These are phyloP conservation scores for Petrolisthes manimaculis DNA, from an alignment of 2,888 invertebrate species.

Conservation along the genomic window DNA sequence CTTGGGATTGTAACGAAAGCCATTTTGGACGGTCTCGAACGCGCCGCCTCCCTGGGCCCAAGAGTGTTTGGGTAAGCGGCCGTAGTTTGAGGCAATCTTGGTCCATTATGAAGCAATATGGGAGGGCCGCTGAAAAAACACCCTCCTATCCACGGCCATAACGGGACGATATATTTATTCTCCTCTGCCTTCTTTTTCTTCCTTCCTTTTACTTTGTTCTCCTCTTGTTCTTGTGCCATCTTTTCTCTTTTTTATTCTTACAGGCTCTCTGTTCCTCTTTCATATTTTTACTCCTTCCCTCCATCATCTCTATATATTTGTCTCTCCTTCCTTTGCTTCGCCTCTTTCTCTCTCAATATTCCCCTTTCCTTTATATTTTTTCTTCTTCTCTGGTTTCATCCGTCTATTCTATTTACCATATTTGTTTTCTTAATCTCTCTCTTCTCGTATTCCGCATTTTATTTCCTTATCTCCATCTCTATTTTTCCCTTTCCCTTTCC, in stretches of 20 bases:
- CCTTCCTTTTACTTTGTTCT: neutral
- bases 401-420: neutral
- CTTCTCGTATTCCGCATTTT: neutral
- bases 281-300: neutral
- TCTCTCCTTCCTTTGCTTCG: neutral
- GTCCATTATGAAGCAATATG: constrained; percentile 61
- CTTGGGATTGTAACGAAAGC: neutral
- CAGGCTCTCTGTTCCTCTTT: neutral
- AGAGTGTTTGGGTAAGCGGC: constrained; percentile 59
- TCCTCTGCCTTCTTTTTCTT: neutral
- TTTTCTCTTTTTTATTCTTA: neutral
- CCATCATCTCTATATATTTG: neutral
- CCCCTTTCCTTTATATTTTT: neutral
- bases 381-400: neutral
- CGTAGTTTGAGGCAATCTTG: constrained; percentile 60
- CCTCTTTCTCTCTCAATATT: neutral
- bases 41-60: constrained; percentile 29
- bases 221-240: neutral
- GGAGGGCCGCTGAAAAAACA: constrained; percentile 45
- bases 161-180: neutral
- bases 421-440: neutral
- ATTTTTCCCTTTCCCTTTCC: neutral
- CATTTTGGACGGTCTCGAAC: constrained; percentile 28
- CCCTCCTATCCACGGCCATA: neutral
- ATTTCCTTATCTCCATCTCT: neutral